Base-by-base conservation (phyloP, 2,113 vertebrate genomes). In the Cyrtonyx montezumae region DNA sequence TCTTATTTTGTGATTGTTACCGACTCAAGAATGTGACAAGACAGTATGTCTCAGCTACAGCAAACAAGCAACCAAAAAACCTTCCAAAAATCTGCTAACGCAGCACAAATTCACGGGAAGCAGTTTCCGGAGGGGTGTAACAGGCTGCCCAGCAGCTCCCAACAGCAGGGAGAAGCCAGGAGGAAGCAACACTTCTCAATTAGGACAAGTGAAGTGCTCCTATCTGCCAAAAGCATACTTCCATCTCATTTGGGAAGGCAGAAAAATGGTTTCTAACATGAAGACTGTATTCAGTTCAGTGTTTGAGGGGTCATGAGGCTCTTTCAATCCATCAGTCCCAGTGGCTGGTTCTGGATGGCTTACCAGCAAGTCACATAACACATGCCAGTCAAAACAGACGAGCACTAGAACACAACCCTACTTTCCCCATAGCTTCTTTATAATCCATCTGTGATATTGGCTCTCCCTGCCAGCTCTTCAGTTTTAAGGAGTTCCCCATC, bases 1-100 rank as follows among this genome's bases (percentile, higher is more conserved):
- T 65, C 48, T 92, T 84, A 75, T 58, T 94, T 86, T 62, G 22
- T 81, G 25, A 83, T 79, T 85, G 51, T 76, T 88, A 79, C 7
- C 46, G 69, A 42, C n/a, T 84, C 83, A 73, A 89, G 69, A 94
- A 88, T 37, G 45, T 34, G 74, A 87, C 86, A 90, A 78, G 51
- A 53, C 4, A 53, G 25, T 62, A 75, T 6, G 9, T 51, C 63
- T 90, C 14, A 80, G 56, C 73, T 59, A 32, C 30, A 85, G 69
- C 69, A 94, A 89, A 8, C 15, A 48, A 79, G 1, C 34, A 46
- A 79, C 7, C 40, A 81, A 7, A 36, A 71, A 84, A 78, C 53
- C n/a, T 55, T 65, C 42, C n/a, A 62, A 48, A 93, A 59, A 65
- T 58, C 36, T 80, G 58, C 25, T 56, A 75, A 48, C 25, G 34